phyloP scores from a whole-genome alignment of 2,797 vertebrate species.

The Peromyscus aztecus region DNA sequence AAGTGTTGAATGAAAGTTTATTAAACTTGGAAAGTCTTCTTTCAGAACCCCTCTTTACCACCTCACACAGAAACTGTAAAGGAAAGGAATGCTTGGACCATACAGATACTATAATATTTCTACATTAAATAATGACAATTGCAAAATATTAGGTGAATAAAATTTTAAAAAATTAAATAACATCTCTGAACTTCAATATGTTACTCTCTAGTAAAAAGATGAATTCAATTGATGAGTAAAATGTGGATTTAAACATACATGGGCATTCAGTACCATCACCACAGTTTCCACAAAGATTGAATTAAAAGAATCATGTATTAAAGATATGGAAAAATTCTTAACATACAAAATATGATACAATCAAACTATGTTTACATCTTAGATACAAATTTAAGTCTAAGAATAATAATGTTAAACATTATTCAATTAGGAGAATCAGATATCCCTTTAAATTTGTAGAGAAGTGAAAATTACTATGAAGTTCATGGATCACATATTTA shows the following conservation, averaged over 20 bases:
- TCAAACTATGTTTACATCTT: neutral
- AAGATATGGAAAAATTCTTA: neutral
- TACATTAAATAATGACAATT: neutral
- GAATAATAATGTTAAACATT: neutral
- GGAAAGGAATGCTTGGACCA: neutral
- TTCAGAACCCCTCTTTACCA: constrained; percentile 18
- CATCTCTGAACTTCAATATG: neutral
- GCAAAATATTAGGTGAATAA: neutral
- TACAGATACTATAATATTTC: neutral
- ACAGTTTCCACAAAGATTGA: neutral
- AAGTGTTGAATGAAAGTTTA: constrained; percentile 48
- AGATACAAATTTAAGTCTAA: neutral
- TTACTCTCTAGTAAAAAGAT: neutral
- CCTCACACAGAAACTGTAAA: constrained; percentile 24
- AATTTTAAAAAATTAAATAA: neutral
- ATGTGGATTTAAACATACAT: neutral
- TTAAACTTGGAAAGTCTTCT: constrained; percentile 49
- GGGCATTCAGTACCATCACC: neutral
- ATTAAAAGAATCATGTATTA: neutral
- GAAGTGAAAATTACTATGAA: rapidly evolving
- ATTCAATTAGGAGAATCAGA: neutral
- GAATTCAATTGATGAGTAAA: neutral
- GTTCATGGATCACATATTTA: neutral
- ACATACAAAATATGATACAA: neutral
- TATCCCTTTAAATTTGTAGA: neutral